Evolutionary conservation across 2,797 vertebrate genomes (phyloP), one percentile per base, ranked within the genome.

Genomic region (Holocentrus rufus): DNA sequence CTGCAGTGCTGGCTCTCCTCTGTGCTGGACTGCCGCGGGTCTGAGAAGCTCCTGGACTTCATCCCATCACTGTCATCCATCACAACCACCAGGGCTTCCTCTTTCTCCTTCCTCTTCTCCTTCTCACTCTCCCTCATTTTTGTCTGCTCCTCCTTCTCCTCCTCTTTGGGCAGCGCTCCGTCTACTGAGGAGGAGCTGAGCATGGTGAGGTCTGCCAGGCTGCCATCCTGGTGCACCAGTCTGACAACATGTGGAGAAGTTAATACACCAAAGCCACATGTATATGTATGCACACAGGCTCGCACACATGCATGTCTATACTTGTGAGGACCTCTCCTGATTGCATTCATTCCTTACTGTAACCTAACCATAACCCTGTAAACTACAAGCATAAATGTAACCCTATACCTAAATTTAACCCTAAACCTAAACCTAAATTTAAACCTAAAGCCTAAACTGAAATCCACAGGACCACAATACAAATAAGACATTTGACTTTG

Each of bases 201-300:
- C 95, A 98, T 94, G 83, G 96, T 94, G 69, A 99, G 91, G 90
- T 99, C 98, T 0, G 96, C 96, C 76, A 99, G 93, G 85, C 97
- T 99, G 69, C 95, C 97, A 7, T 98, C 97, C 9, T 93, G 96
- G 82, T 98, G 95, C 20, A 95, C 98, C 84, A 99, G 88, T 85
- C 98, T 99, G 94, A 31, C 52, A 64, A 86, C 53, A 59, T 0
- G 34, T 2, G 2, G 7, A 50, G 6, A 7, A 18, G 22, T 68
- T 50, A 27, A 55, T 54, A 75, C 42, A 76, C n/a, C 52, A 42
- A n/a, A 58, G 4, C 52, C 52, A 56, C 31, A 36, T 27, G 14
- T 6, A 42, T 11, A 31, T 8, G 42, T 50, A 58, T 27, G 57
- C 18, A 42, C 15, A 7, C 42, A 15, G 44, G 15, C 14, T 39